Base-by-base conservation (phyloP, 2,888 invertebrate genomes). In the Drosophila picticornis region DNA sequence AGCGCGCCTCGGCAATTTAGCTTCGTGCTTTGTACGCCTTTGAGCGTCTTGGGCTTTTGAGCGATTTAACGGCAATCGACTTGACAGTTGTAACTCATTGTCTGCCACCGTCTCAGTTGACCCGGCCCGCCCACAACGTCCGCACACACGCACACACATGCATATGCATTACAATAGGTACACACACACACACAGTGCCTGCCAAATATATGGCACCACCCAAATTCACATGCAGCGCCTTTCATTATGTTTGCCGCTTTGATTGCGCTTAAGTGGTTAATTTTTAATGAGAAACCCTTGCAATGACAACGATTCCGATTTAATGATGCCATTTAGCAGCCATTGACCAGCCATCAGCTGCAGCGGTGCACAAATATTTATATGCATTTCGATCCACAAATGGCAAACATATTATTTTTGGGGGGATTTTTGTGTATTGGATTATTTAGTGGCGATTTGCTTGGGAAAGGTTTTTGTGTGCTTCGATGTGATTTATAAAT, bases 51-150 rank as follows among this genome's bases (percentile, higher is more conserved):
- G 51, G 61, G 79, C 65, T 80, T 65, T 81, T 79, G 79, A 79
- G 79, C 68, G 77, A 66, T 77, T 79, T 79, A 79, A 66, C 77
- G 61, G 73, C 79, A 79, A 79, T 77, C 73, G 79, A 77, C 81
- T 81, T 79, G 81, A 81, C 79, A 81, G 77, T 72, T 79, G 73
- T 77, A 72, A 72, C 81, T 77, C 81, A 81, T 77, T 72, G 79
- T 81, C 62, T 80, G 61, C 46, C 53, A 59, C 59, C 64, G 74
- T 62, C 51, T 55, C 57, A 31, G 50, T 59, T 64, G 71, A 65
- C 71, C 75, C 77, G 50, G 64, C 64, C 64, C 71, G 63, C 76
- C 76, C 75, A 76, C 75, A 29, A 55, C 36, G 53, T 27, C 19
- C 59, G 31, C 34, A 29, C 19, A 31, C 22, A 29, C 32, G 31